Conservation (phyloP, 1,140 invertebrate species). For the Drosophila pseudoobscura region DNA sequence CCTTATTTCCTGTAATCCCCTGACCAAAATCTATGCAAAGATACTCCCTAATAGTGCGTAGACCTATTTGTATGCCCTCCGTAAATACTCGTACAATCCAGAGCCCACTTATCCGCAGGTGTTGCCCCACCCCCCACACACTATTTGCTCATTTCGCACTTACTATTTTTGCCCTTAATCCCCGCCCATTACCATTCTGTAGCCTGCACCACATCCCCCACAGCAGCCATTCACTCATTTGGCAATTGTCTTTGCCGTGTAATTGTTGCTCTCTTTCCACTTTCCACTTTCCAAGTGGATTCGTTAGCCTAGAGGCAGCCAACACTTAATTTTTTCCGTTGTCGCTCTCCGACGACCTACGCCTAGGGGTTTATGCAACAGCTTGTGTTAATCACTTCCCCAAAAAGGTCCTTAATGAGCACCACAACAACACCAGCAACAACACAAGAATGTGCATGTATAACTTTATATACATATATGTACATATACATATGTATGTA, state of each 20-base stretch:
- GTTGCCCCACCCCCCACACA: slow-evolving; percentile 10
- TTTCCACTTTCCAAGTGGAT: slow-evolving; percentile 12
- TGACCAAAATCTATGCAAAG: too few relatives aligned
- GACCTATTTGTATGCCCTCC: too few relatives aligned
- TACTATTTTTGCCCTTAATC: slow-evolving; percentile 6
- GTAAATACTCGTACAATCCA: not conserved
- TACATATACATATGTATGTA: too few relatives aligned
- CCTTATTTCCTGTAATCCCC: too few relatives aligned
- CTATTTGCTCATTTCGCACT: slow-evolving; percentile 36
- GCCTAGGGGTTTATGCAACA: slow-evolving; percentile 54
- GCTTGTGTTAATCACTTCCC: slow-evolving; percentile 74
- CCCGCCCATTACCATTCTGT: too few relatives aligned
- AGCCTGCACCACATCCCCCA: too few relatives aligned
- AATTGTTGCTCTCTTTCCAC: slow-evolving; percentile 32
- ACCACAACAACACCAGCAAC: slow-evolving; percentile 37
- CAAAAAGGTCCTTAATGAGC: slow-evolving; percentile 73
- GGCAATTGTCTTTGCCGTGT: slow-evolving; percentile 51
- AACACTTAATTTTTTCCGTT: slow-evolving; percentile 40
- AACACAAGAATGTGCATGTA: not conserved
- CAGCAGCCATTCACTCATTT: slow-evolving; percentile 11
- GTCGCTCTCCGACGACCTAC: slow-evolving; percentile 8
- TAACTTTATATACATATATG: too few relatives aligned
- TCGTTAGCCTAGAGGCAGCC: slow-evolving; percentile 29
- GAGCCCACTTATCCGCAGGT: not conserved
- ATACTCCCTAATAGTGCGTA: too few relatives aligned